Conservation (phyloP, 2,113 vertebrate species). For the Epinephelus lanceolatus region DNA sequence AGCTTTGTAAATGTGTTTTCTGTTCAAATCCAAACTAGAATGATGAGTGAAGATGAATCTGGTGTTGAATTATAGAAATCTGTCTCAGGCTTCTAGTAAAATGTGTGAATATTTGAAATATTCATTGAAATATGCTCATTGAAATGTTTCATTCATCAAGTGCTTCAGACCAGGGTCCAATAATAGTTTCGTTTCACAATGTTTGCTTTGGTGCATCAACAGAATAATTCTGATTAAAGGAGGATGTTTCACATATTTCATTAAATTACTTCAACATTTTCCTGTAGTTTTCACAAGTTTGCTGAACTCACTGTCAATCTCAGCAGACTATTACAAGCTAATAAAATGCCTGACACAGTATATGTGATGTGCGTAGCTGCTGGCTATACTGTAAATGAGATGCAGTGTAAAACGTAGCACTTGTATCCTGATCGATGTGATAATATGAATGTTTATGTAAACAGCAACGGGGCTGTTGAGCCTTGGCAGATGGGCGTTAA, state of each 20-base stretch:
- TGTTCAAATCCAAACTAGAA: neutral
- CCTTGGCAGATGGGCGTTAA: conserved; percentile 42
- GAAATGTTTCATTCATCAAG: neutral
- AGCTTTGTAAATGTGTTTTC: neutral
- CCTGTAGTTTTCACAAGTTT: neutral
- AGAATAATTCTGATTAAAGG: neutral
- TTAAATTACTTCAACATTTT: neutral
- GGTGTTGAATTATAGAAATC: neutral
- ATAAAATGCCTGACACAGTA: neutral
- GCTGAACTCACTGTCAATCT: neutral
- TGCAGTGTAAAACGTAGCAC: neutral
- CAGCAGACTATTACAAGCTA: neutral
- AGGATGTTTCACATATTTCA: neutral
- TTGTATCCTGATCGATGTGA: neutral
- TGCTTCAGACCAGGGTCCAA: neutral
- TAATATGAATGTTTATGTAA: conserved; percentile 29
- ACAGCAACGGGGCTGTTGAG: neutral
- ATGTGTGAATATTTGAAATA: conserved; percentile 3
- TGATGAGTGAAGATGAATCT: neutral
- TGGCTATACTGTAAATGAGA: neutral
- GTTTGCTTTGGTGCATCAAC: neutral
- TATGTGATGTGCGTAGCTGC: neutral
- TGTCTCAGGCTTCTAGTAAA: neutral
- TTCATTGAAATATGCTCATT: neutral
- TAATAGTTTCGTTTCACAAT: neutral